phyloP scores from a whole-genome alignment of 53 echinoderm and acorn worm species.

The Holothuria scabra region DNA sequence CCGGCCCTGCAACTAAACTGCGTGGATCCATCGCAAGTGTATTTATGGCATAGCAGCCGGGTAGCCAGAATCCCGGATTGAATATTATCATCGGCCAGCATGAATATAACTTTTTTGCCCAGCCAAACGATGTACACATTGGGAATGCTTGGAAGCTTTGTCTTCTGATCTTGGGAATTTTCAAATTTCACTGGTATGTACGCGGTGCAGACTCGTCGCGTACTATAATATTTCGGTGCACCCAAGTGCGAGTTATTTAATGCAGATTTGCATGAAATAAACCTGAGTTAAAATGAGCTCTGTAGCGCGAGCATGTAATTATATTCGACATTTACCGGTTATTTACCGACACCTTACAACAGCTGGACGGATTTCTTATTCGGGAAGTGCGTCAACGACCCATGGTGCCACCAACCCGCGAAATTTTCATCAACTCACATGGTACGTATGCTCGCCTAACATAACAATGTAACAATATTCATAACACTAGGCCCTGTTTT shows the following conservation, averaged over 20 bases:
- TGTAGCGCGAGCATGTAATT: conserved; percentile 6
- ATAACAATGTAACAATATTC: neutral
- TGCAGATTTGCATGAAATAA: neutral
- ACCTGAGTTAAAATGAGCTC: conserved; percentile 18
- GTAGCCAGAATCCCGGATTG: too few species aligned
- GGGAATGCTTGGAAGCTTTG: too few species aligned
- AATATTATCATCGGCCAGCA: too few species aligned
- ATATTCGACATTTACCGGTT: conserved; percentile 19
- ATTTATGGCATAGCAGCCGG: too few species aligned
- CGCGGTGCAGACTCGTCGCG: too few species aligned
- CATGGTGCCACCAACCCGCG: neutral
- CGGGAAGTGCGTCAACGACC: neutral
- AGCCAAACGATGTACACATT: too few species aligned
- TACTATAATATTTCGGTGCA: neutral
- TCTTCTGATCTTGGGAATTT: too few species aligned
- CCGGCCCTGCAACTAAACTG: too few species aligned
- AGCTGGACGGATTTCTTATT: neutral
- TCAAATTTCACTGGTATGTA: too few species aligned
- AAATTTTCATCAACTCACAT: conserved; percentile 20
- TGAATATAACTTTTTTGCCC: too few species aligned
- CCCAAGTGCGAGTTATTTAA: neutral
- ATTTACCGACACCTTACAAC: neutral
- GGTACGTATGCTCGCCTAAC: conserved; percentile 24
- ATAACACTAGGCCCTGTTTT: conserved; percentile 5
- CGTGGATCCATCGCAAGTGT: too few species aligned